Base-by-base conservation (phyloP, 1,140 invertebrate genomes). In the Capitella teleta region DNA sequence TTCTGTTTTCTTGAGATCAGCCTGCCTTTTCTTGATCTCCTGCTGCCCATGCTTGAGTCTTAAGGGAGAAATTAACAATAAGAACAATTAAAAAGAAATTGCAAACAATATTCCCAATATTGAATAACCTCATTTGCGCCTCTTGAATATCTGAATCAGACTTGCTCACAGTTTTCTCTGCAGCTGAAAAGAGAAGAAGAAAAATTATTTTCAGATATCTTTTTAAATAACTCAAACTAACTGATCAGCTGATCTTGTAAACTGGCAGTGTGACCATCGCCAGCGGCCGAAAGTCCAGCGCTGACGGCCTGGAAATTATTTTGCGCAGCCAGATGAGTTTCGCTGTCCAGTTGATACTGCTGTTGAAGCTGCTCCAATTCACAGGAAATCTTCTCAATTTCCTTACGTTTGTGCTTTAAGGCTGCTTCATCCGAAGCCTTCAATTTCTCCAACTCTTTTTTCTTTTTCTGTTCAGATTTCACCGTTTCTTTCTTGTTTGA, bases 221-320 rank as follows among this genome's bases (percentile, higher is more conserved):
- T 34, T 16, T 34, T 16, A 34, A 34, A 34, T 10, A 12, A 12
- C 16, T 24, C 25, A 3, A 21, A 58, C 61, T 56, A 66, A 85
- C 84, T 79, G 59, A 91, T 91, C 1, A 94, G 73, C 64, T 94
- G 88, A 56, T 93, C 86, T 64, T 88, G 84, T 18, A 95, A 73
- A 4, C 89, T 89, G n/a, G 84, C 80, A 49, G 82, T 82, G 66
- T 83, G 78, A 14, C 89, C 87, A 58, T 81, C 80, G n/a, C 84
- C 82, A 49, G 80, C 83, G 23, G 82, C 79, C 26, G 89, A 80
- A 40, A 86, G 71, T 21, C 91, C 91, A 21, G 84, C 77, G 64
- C 80, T 86, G 5, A 92, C 80, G 47, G 87, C 87, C 61, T 94
- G 82, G 56, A 83, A 86, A 45, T 79, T 79, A 43, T 82, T 81